Base-by-base conservation (phyloP, 2,888 invertebrate species). In the Lasioglossum lativentre region DNA sequence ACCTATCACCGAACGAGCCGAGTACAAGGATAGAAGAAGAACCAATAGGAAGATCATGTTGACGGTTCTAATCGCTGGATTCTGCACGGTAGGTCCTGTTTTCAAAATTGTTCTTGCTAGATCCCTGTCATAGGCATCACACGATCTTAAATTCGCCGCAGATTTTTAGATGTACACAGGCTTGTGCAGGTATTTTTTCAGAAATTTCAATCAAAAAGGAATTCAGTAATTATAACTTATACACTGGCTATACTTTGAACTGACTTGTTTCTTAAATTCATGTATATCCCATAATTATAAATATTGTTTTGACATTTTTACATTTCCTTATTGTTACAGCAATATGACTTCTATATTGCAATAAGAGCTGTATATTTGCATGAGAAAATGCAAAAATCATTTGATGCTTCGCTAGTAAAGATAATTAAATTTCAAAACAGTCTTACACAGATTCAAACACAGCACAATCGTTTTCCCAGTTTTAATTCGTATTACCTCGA, bases 61-160 rank as follows among this genome's bases (percentile, higher is more conserved):
- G 94, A 92, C 92, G 84, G 89, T 94, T 82, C 88, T 95, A 81
- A 90, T 94, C 78, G 92, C 92, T 40, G 93, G 93, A 87, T 92
- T 93, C 88, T 94, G 91, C 90, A 93, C 93, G 93, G 94, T 94
- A 88, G 89, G 94, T 93, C 23, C 10, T n/a, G 16, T 2, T 12
- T 45, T 19, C 19, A 6, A 23, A 45, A 14, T 16, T 6, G 23
- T 40, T 76, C 79, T 42, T 52, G n/a, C 2, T 23, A n/a, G 4
- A 52, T 3, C 52, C n/a, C 52, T n/a, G 23, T n/a, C 52, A 10
- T 3, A 52, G 3, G 3, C 8, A n/a, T 56, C 42, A 23, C 34
- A 47, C 19, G 2, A 34, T 23, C 16, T 30, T 6, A 16, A 14
- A 30, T 16, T 27, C 14, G n/a, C 12, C n/a, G n/a, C 12, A n/a